phyloP scores from a whole-genome alignment of 2,113 vertebrate species.

The Ginglymostoma cirratum region DNA sequence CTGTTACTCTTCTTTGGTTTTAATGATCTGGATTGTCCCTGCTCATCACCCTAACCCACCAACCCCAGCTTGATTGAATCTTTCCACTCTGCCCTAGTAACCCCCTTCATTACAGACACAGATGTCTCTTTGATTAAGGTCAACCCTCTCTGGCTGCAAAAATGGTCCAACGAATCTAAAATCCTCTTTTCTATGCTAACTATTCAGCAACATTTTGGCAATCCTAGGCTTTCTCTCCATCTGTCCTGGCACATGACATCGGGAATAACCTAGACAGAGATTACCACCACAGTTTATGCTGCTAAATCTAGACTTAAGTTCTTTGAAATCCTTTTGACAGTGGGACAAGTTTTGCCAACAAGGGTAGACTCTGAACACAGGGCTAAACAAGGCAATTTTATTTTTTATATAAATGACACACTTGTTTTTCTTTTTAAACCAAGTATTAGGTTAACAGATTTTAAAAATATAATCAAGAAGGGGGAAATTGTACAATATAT shows the following conservation, averaged over 20 bases:
- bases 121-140: background rate
- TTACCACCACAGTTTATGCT: background rate
- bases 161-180: background rate
- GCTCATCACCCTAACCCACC: background rate
- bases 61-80: background rate
- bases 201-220: background rate
- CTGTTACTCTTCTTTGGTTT: background rate
- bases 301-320: too few species aligned
- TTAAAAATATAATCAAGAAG: background rate
- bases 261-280: background rate
- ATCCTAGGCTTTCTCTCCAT: background rate
- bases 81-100: background rate
- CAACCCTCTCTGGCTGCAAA: background rate
- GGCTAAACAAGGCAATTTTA: too few species aligned
- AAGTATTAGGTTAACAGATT: background rate
- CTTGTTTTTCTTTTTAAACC: background rate
- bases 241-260: background rate
- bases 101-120: background rate
- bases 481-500: background rate
- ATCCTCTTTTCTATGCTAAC: background rate
- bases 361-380: too few species aligned
- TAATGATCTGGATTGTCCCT: background rate
- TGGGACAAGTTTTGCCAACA: background rate
- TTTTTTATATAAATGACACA: background rate
- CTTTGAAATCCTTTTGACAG: background rate